Evolutionary conservation across 2,888 invertebrate species (phyloP).

Genomic region (Perithous albicinctus): DNA sequence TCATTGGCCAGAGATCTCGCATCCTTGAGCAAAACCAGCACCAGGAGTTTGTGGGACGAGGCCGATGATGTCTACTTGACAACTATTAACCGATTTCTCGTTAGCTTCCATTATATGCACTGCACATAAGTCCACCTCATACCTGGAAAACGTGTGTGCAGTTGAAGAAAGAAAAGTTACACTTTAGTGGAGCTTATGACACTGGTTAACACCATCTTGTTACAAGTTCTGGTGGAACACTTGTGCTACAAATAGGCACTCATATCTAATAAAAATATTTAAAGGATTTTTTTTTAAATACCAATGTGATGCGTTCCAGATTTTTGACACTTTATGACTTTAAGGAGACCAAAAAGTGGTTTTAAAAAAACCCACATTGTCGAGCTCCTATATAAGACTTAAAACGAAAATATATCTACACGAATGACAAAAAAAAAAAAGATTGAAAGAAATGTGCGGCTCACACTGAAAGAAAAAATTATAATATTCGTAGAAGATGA

Average conservation of each 20-base stretch:
- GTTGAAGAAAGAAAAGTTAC: constrained; percentile 40
- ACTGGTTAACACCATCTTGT: constrained; percentile 48
- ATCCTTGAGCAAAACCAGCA: constrained; percentile 77
- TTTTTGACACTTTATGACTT: too few species aligned
- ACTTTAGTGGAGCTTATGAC: constrained; percentile 29
- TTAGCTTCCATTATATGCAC: constrained; percentile 63
- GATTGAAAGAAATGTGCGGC: constrained; percentile 8
- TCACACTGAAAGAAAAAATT: not conserved
- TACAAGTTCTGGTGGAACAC: constrained; percentile 11
- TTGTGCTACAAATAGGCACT: too few species aligned
- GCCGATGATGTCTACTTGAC: constrained; percentile 71
- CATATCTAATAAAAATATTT: too few species aligned
- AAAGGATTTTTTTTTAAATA: too few species aligned
- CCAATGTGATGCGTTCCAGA: too few species aligned
- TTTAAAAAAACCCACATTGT: not conserved
- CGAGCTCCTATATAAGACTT: not conserved
- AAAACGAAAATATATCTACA: not conserved
- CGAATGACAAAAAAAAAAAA: too few species aligned
- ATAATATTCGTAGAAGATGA: constrained; percentile 24
- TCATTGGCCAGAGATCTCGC: constrained; percentile 59
- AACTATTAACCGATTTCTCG: constrained; percentile 70
- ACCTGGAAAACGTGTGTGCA: not conserved
- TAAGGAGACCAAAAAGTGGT: not conserved
- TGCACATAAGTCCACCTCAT: not conserved
- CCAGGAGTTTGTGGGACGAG: constrained; percentile 82